Conservation (phyloP, 2,888 invertebrate species). For the Ormyrus rosae region DNA sequence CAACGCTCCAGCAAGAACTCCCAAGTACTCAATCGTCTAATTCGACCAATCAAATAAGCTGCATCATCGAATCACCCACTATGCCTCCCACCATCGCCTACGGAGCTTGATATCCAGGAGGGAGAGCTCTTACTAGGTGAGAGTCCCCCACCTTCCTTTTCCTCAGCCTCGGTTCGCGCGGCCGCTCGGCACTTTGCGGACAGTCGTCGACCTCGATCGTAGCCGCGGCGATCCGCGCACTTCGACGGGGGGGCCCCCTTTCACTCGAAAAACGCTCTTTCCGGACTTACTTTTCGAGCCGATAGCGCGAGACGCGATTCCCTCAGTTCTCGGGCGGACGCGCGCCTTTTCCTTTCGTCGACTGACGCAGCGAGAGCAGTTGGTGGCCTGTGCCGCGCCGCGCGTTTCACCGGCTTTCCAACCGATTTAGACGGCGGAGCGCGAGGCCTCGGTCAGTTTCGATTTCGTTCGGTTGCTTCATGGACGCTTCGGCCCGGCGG, state of each 20-base stretch:
- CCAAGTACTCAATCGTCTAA: too few species aligned
- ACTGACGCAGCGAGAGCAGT: too few species aligned
- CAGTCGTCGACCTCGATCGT: slow-evolving; percentile 71
- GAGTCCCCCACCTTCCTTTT: neutral
- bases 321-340: slow-evolving; percentile 29
- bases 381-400: neutral
- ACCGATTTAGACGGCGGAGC: neutral
- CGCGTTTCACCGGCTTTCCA: slow-evolving; percentile 2
- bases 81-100: too few species aligned
- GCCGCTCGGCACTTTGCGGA: neutral
- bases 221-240: slow-evolving; percentile 31
- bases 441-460: neutral
- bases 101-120: too few species aligned
- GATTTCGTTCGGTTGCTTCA: too few species aligned
- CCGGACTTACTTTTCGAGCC: slow-evolving; percentile 60
- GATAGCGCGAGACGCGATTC: neutral
- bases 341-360: neutral
- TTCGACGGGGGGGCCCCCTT: slow-evolving; percentile 65
- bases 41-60: too few species aligned
- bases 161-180: neutral
- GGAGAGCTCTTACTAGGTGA: neutral
- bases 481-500: too few species aligned
- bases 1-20: too few species aligned
- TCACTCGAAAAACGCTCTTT: slow-evolving; percentile 72
- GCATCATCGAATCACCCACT: too few species aligned